Evolutionary conservation across 92 coral and sea anemone genomes (phyloP).

Genomic region (Zoanthus gigantus): DNA sequence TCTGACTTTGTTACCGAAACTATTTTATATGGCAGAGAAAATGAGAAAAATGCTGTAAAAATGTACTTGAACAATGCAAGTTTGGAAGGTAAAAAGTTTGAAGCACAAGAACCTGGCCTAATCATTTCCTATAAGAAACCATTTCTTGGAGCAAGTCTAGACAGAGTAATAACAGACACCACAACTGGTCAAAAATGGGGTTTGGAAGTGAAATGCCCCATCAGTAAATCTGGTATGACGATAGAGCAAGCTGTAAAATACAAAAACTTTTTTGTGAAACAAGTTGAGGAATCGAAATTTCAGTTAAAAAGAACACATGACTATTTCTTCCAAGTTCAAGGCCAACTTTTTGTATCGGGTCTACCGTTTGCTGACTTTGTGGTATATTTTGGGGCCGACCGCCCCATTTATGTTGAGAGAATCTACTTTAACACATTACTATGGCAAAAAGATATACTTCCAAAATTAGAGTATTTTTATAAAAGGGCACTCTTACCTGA

Average conservation of each 20-base stretch:
- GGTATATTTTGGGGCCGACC: constrained; percentile 4
- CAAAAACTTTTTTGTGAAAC: constrained; percentile 29
- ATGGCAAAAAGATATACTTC: background rate
- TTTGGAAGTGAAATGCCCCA: constrained; percentile 58
- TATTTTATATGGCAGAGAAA: constrained; percentile 62
- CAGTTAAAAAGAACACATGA: constrained; percentile 15
- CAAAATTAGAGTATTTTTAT: background rate
- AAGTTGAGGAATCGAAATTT: background rate
- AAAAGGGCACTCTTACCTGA: constrained; percentile 2
- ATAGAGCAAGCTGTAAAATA: constrained; percentile 52
- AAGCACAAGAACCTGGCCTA: constrained; percentile 62
- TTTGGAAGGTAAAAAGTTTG: constrained; percentile 8
- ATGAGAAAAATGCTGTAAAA: constrained; percentile 54
- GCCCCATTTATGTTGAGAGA: constrained; percentile 1
- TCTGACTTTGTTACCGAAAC: constrained; percentile 61
- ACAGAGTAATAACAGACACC: constrained; percentile 45
- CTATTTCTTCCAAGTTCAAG: constrained; percentile 20
- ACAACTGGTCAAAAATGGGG: constrained; percentile 55
- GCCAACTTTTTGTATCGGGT: constrained; percentile 12
- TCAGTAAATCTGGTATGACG: constrained; percentile 70
- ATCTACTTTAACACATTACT: background rate
- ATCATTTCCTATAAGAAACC: constrained; percentile 52
- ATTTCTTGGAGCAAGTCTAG: constrained; percentile 30
- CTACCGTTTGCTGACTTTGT: constrained; percentile 4
- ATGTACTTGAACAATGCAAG: constrained; percentile 35